These are phyloP conservation scores for Scolopax mira DNA, from an alignment of 2,113 vertebrate species.

Conservation along the genomic window DNA sequence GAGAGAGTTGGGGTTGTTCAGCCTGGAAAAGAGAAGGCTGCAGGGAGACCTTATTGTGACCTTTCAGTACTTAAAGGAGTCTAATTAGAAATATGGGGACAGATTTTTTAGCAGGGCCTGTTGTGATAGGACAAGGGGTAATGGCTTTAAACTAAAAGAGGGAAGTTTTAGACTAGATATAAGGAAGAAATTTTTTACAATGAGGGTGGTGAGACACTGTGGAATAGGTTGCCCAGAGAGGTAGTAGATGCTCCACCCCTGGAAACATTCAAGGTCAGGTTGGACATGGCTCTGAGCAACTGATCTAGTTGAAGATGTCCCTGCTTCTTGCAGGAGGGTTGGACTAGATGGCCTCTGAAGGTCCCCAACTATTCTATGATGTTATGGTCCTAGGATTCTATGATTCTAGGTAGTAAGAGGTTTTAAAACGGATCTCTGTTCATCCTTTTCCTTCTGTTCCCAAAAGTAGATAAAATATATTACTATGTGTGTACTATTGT, in stretches of 20 bases:
- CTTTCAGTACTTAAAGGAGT: neutral
- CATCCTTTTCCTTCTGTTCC: neutral
- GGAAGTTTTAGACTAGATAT: neutral
- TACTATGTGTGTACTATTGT: neutral
- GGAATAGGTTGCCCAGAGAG: too few species aligned
- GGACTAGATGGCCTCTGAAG: neutral
- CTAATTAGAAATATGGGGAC: neutral
- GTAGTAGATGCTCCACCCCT: neutral
- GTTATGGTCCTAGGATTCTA: neutral
- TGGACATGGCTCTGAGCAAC: neutral
- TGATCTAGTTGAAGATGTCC: neutral
- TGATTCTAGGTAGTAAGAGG: neutral
- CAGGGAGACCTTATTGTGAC: too few species aligned
- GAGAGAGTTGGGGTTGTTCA: neutral
- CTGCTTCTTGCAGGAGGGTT: neutral
- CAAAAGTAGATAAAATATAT: neutral
- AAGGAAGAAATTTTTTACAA: neutral
- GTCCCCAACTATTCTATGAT: neutral
- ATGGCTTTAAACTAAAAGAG: neutral
- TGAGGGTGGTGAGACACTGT: neutral
- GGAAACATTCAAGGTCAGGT: neutral
- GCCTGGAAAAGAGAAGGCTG: neutral
- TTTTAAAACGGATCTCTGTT: neutral
- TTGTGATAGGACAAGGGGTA: neutral
- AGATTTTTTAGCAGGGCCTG: neutral